Conservation (phyloP, 2,113 vertebrate genomes). For the Cebidichthys violaceus region DNA sequence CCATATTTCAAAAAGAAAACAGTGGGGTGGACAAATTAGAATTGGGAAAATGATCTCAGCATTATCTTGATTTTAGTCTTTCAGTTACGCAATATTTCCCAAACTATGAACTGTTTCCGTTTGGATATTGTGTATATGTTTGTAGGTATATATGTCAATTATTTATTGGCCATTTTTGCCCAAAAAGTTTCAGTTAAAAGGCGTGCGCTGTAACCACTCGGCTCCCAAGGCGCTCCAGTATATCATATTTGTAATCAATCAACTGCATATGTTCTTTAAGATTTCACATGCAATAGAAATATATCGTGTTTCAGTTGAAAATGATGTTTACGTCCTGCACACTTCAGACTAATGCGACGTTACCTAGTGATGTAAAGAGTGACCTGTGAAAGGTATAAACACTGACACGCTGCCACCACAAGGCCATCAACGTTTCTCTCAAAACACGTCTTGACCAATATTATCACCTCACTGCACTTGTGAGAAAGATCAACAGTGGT, state of each 20-base stretch:
- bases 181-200: not conserved
- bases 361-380: conserved; percentile 11
- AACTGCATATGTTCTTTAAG: not conserved
- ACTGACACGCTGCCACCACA: conserved; percentile 32
- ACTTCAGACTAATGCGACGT: not conserved
- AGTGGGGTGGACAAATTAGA: not conserved
- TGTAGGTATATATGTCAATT: not conserved
- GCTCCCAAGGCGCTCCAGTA: not conserved
- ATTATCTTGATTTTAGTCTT: not conserved
- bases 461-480: conserved; percentile 46
- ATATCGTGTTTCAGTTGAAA: not conserved
- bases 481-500: conserved; percentile 58
- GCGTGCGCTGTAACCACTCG: not conserved
- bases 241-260: not conserved
- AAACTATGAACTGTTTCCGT: no score
- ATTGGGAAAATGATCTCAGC: not conserved
- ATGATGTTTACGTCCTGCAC: conserved; percentile 4
- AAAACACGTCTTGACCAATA: conserved; percentile 31
- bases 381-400: conserved; percentile 42
- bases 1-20: not conserved
- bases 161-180: not conserved
- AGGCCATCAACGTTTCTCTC: conserved; percentile 47
- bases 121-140: no score
- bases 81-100: no score
- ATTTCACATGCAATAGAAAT: not conserved